These are phyloP conservation scores for Sipunculus nudus DNA, from an alignment of 2,888 invertebrate genomes.

Conservation along the genomic window DNA sequence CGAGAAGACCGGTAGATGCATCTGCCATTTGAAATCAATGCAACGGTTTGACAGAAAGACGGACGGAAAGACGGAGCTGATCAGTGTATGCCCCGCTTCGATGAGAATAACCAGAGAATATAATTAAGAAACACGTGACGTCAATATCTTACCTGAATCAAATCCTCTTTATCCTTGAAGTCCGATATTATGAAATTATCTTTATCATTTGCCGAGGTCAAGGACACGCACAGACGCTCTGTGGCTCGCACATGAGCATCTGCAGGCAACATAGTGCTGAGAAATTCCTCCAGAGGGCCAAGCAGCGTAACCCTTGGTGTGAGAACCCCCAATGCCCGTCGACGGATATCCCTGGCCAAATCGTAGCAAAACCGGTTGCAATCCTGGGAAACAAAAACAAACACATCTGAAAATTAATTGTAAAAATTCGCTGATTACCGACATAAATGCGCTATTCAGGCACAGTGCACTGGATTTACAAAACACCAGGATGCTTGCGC, in stretches of 20 bases:
- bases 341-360: slow-evolving; percentile 87
- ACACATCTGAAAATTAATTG: too few species aligned
- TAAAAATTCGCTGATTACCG: too few species aligned
- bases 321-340: slow-evolving; percentile 86
- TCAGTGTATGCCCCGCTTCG: slow-evolving; percentile 38
- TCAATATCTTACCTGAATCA: slow-evolving; percentile 93
- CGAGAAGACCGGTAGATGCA: too few species aligned
- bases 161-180: slow-evolving; percentile 89
- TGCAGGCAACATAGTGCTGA: slow-evolving; percentile 73
- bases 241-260: slow-evolving; percentile 89
- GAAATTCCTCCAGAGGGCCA: slow-evolving; percentile 83
- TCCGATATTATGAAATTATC: slow-evolving; percentile 94
- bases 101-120: neutral
- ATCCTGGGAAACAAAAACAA: slow-evolving; percentile 80
- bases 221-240: slow-evolving; percentile 89
- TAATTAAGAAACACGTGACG: too few species aligned
- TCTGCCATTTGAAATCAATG: too few species aligned
- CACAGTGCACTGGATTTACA: too few species aligned
- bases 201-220: slow-evolving; percentile 89
- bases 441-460: too few species aligned
- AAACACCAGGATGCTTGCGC: too few species aligned
- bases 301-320: slow-evolving; percentile 95
- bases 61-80: too few species aligned
- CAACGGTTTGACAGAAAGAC: too few species aligned
- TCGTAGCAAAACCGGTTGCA: slow-evolving; percentile 88